Conservation (phyloP, 2,888 invertebrate species). For the Melolontha melolontha region DNA sequence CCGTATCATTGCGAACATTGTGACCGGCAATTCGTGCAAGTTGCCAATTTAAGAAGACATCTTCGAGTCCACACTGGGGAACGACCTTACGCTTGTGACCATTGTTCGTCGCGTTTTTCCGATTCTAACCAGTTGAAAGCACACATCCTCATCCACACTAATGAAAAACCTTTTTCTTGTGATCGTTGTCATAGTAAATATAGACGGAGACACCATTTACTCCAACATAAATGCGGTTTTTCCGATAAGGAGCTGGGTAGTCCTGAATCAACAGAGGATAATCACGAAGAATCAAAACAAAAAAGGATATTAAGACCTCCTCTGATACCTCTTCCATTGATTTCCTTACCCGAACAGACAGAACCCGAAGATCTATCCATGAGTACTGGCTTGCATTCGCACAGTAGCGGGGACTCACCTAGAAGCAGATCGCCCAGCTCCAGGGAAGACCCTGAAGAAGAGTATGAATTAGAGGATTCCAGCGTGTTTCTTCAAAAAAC, state of each 20-base stretch:
- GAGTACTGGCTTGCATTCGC: slow-evolving; percentile 69
- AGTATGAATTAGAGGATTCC: slow-evolving; percentile 56
- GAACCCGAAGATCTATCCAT: slow-evolving; percentile 92
- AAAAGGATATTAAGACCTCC: slow-evolving; percentile 66
- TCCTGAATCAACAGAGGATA: slow-evolving; percentile 55
- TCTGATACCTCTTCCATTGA: slow-evolving; percentile 58
- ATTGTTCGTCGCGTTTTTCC: slow-evolving; percentile 88
- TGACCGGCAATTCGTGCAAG: slow-evolving; percentile 93
- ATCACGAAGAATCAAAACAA: slow-evolving; percentile 63
- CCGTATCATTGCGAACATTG: slow-evolving; percentile 94
- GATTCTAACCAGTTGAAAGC: slow-evolving; percentile 94
- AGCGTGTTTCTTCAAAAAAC: slow-evolving; percentile 14
- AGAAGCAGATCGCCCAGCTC: slow-evolving; percentile 65
- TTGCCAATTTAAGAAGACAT: slow-evolving; percentile 90
- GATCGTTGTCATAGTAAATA: slow-evolving; percentile 82
- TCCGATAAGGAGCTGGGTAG: slow-evolving; percentile 53
- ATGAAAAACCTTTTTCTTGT: slow-evolving; percentile 90
- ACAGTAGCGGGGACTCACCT: slow-evolving; percentile 64
- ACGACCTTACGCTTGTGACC: slow-evolving; percentile 83
- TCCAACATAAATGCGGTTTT: slow-evolving; percentile 84
- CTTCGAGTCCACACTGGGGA: slow-evolving; percentile 93
- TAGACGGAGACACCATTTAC: slow-evolving; percentile 86
- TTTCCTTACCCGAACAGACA: slow-evolving; percentile 81
- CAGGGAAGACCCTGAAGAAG: slow-evolving; percentile 66
- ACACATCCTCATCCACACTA: slow-evolving; percentile 88